phyloP scores from a whole-genome alignment of 2,888 invertebrate species.

The Lampropteryx suffumata region DNA sequence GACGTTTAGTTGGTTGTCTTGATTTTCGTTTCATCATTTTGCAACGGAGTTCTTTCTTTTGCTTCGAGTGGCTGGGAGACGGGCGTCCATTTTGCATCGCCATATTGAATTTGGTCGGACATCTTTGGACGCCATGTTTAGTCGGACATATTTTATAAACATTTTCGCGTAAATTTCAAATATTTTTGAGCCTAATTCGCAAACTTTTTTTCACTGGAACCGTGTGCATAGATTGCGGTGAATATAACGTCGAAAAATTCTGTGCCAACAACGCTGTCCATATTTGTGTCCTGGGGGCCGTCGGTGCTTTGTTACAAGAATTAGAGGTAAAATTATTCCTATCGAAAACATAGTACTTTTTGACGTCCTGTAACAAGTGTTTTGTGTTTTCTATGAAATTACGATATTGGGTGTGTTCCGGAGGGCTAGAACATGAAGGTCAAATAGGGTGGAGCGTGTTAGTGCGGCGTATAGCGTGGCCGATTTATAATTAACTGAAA shows the following conservation, averaged over 20 bases:
- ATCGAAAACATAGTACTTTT: conserved; percentile 72
- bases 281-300: conserved; percentile 74
- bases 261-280: conserved; percentile 74
- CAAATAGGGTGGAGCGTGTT: conserved; percentile 53
- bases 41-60: conserved; percentile 51
- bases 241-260: conserved; percentile 67
- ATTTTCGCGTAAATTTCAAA: conserved; percentile 84
- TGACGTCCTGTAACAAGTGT: conserved; percentile 80
- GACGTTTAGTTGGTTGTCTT: conserved; percentile 36
- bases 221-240: conserved; percentile 62
- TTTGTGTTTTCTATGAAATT: conserved; percentile 73
- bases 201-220: conserved; percentile 78
- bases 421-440: conserved; percentile 62
- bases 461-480: conserved; percentile 65
- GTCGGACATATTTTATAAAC: conserved; percentile 90
- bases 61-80: conserved; percentile 49
- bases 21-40: conserved; percentile 51
- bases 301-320: conserved; percentile 79
- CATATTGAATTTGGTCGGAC: conserved; percentile 85
- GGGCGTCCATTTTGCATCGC: conserved; percentile 83
- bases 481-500: conserved; percentile 71
- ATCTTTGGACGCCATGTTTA: conserved; percentile 89
- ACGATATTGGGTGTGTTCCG: conserved; percentile 45
- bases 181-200: conserved; percentile 77
- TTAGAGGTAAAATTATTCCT: conserved; percentile 80